A percentile compares a stretch with the other conserved stretches of the same genome.
Evolutionary conservation across 1,140 invertebrate genomes (phyloP).

Genomic region (Neotoxoptera formosana): DNA sequence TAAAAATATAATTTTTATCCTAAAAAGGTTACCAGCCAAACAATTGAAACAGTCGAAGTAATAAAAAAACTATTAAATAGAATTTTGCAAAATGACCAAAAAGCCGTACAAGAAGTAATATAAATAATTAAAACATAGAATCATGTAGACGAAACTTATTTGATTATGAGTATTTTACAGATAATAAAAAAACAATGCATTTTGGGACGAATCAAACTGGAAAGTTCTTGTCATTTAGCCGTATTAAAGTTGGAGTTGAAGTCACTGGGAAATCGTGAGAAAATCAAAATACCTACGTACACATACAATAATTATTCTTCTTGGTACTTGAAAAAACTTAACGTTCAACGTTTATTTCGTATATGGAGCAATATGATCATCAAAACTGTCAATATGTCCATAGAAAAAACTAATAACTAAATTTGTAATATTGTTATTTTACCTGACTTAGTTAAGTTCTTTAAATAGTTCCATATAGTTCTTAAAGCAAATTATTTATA

Average conservation of each 20-base stretch:
- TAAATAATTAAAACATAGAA: background rate
- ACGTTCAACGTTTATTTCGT: background rate
- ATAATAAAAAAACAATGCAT: background rate
- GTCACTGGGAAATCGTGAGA: background rate
- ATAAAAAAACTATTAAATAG: background rate
- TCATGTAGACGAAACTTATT: background rate
- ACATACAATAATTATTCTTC: slow-evolving; percentile 17
- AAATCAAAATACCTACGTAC: slow-evolving; percentile 20
- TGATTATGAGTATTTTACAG: background rate
- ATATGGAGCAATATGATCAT: slow-evolving; percentile 30
- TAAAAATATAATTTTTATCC: background rate
- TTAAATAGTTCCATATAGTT: background rate
- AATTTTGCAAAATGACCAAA: background rate
- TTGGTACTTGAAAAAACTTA: slow-evolving; percentile 31
- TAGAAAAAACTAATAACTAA: background rate
- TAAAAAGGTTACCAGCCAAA: slow-evolving; percentile 9
- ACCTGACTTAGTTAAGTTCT: background rate
- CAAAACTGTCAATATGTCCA: background rate
- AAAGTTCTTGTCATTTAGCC: background rate
- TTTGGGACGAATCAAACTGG: background rate
- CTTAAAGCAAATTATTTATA: background rate
- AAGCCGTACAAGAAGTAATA: slow-evolving; percentile 1
- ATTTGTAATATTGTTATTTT: background rate
- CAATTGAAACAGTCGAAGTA: background rate
- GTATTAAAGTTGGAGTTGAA: background rate